Base-by-base conservation (phyloP, 2,888 invertebrate genomes). In the Microchrysa polita region DNA sequence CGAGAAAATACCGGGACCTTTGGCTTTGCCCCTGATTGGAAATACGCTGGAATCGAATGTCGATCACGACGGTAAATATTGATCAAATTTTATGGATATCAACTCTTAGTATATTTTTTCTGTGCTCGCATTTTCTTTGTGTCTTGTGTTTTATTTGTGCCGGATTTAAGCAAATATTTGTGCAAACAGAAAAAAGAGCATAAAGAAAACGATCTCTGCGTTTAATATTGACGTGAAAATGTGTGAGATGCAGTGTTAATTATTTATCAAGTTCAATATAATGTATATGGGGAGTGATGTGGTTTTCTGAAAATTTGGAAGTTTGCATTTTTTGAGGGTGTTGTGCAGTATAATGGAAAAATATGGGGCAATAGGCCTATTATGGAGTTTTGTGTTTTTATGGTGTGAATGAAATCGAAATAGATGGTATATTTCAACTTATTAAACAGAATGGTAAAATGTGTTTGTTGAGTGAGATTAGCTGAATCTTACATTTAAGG, bases 21-120 rank as follows among this genome's bases (percentile, higher is more conserved):
- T 86, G 1, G 84, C 87, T 2, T 79, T 88, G 69, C 90, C 90
- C 0, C 78, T 90, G 16, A 80, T 91, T 73, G 91, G 91, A 53
- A 85, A 90, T 81, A 86, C 87, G 23, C 85, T 88, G 67, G 88
- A 90, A 80, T 84, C 89, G 77, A 87, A 88, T 80, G 87, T 87
- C 42, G 88, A 88, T 79, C 88, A 88, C 76, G 88, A 88, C 80
- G 89, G 89, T 88, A 81, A 84, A 82, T 77, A 48, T 72, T 55
- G 18, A 20, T 4, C 1, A 23, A 34, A 34, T 34, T 34, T 34
- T 34, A 34, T 34, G 27, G 27, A 34, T 34, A 34, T 34, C 27
- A 34, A 5, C 27, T 52, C 23, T 12, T 23, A 27, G 23, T 55
- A 1, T n/a, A 16, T 20, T 63, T 55, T 59, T 73, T 2, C 22